Percentiles rank a stretch among this genome's conserved stretches.
Conservation (phyloP, 2,888 invertebrate species). For the Oscheius onirici region DNA sequence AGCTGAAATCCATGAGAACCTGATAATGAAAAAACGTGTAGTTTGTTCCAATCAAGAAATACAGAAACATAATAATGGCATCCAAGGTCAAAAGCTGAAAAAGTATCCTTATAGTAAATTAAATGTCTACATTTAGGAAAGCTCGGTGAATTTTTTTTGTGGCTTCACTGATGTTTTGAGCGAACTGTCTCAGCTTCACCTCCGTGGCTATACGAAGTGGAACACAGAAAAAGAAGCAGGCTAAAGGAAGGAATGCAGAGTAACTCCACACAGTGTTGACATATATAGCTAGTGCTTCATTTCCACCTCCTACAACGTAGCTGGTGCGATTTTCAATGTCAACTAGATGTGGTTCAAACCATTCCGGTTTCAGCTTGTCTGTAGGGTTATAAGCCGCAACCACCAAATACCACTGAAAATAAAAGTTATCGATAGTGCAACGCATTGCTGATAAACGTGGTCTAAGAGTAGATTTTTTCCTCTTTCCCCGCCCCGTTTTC, state of each 20-base stretch:
- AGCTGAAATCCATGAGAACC: background rate
- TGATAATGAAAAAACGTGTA: background rate
- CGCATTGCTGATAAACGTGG: too few species aligned
- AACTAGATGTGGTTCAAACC: background rate
- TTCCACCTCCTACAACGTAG: background rate
- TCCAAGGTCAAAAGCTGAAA: background rate
- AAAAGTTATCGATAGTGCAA: too few species aligned
- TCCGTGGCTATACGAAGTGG: background rate
- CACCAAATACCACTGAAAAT: background rate
- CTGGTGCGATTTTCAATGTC: background rate
- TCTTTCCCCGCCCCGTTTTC: too few species aligned
- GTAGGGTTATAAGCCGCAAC: background rate
- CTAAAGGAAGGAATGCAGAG: background rate
- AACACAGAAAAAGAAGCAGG: background rate
- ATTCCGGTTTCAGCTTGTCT: background rate
- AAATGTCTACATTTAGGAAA: background rate
- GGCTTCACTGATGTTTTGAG: background rate
- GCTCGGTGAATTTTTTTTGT: background rate
- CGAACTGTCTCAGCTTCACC: background rate
- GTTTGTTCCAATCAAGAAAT: background rate
- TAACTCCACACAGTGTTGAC: background rate
- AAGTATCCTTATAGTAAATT: too few species aligned
- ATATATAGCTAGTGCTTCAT: background rate
- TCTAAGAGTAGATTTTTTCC: too few species aligned
- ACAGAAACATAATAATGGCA: background rate